Percentiles rank a stretch among this genome's conserved stretches.
phyloP scores from a whole-genome alignment of 2,888 invertebrate genomes.

The Zygothrica quintamaculata region DNA sequence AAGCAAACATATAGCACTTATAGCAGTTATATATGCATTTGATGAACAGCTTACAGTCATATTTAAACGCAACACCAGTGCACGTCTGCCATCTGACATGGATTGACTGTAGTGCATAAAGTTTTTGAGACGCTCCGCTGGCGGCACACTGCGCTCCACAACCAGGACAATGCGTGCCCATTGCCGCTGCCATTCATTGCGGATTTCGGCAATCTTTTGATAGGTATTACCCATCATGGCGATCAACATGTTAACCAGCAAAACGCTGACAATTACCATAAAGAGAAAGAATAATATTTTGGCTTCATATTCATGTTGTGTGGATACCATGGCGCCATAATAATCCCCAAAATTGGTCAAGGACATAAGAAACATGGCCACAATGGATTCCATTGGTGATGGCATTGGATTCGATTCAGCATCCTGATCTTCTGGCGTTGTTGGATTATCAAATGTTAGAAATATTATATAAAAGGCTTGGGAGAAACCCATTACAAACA shows the following conservation, averaged over 20 bases:
- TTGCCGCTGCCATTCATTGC: constrained; percentile 99
- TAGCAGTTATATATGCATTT: too few species aligned
- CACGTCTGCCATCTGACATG: constrained; percentile 94
- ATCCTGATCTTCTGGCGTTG: constrained; percentile 93
- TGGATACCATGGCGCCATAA: constrained; percentile 94
- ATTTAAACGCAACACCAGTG: constrained; percentile 93
- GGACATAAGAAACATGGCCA: constrained; percentile 99
- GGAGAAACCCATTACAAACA: constrained; percentile 98
- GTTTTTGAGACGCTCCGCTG: constrained; percentile 92
- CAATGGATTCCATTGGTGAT: constrained; percentile 96
- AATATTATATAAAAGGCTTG: constrained; percentile 98
- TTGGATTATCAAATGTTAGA: constrained; percentile 93
- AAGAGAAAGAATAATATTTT: constrained; percentile 98
- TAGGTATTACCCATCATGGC: constrained; percentile 99
- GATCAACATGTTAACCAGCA: constrained; percentile 98
- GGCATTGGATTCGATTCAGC: constrained; percentile 94
- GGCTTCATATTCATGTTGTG: constrained; percentile 94
- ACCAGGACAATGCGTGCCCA: constrained; percentile 99
- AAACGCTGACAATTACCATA: constrained; percentile 97
- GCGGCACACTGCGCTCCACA: constrained; percentile 97
- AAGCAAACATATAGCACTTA: constrained; percentile 49
- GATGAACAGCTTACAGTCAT: constrained; percentile 88
- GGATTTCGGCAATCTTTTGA: constrained; percentile 97
- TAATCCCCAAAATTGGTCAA: constrained; percentile 98
- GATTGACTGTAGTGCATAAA: constrained; percentile 97